Evolutionary conservation across 1,140 invertebrate genomes (phyloP).

Genomic region (Drosophila navojoa): DNA sequence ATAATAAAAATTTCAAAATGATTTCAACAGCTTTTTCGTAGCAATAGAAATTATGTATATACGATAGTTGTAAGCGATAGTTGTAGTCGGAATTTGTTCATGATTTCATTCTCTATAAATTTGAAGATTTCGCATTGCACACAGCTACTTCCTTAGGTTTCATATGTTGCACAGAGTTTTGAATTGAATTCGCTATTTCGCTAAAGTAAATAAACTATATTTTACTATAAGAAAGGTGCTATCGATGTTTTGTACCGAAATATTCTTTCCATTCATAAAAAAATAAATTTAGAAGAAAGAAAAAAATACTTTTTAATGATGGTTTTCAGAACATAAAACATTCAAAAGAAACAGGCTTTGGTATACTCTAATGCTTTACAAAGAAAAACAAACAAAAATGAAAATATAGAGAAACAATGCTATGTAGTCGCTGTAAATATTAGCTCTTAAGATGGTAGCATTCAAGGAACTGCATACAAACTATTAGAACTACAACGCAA

Average conservation of each 20-base stretch:
- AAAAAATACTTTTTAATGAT: slow-evolving; percentile 23
- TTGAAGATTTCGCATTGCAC: slow-evolving; percentile 10
- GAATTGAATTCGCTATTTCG: neutral
- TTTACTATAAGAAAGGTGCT: slow-evolving; percentile 67
- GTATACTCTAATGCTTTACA: slow-evolving; percentile 84
- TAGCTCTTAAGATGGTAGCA: slow-evolving; percentile 50
- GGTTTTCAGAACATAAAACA: slow-evolving; percentile 68
- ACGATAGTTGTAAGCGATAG: slow-evolving; percentile 19
- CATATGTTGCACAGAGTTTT: slow-evolving; percentile 36
- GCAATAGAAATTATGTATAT: slow-evolving; percentile 25
- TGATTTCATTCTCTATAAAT: slow-evolving; percentile 11
- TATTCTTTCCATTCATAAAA: slow-evolving; percentile 33
- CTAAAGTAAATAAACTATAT: slow-evolving; percentile 2
- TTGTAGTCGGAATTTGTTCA: slow-evolving; percentile 5
- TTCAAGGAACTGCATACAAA: slow-evolving; percentile 62
- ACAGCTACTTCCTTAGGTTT: slow-evolving; percentile 34
- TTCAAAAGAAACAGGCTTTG: slow-evolving; percentile 73
- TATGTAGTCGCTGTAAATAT: slow-evolving; percentile 53
- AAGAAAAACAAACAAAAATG: slow-evolving; percentile 34
- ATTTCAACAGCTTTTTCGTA: slow-evolving; percentile 16
- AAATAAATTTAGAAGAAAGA: neutral
- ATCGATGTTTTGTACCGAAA: slow-evolving; percentile 70
- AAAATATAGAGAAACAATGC: slow-evolving; percentile 27
- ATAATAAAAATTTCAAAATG: neutral
- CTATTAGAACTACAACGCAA: slow-evolving; percentile 65